Conservation (phyloP, 2,113 vertebrate species). For the Vimba vimba region DNA sequence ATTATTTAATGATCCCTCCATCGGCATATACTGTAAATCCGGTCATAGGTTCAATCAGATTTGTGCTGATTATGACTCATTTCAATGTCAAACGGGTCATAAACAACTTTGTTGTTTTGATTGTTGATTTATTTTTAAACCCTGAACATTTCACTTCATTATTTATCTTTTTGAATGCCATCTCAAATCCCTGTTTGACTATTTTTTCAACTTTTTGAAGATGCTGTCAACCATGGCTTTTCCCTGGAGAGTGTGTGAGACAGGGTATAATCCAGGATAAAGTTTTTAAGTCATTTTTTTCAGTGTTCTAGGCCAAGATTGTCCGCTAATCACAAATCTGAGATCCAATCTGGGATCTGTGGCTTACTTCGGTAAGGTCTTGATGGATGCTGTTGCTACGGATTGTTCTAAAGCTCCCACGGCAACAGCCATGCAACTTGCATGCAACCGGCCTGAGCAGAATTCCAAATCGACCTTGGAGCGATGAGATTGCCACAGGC, state of each 20-base stretch:
- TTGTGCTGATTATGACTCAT: constrained; percentile 11
- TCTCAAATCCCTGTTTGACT: constrained; percentile 12
- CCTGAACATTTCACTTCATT: neutral
- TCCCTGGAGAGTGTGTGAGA: neutral
- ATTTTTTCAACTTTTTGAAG: neutral
- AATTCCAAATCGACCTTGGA: constrained; percentile 44
- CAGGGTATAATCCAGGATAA: constrained; percentile 38
- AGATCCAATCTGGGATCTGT: constrained; percentile 51
- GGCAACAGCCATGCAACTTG: constrained; percentile 39
- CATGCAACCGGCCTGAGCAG: constrained; percentile 39
- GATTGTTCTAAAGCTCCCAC: constrained; percentile 51
- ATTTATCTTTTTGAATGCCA: constrained; percentile 27
- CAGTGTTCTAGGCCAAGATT: constrained; percentile 28
- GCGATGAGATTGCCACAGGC: constrained; percentile 19
- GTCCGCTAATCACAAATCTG: constrained; percentile 39
- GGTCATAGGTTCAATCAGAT: constrained; percentile 14
- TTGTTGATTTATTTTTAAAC: neutral
- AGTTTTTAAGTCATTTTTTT: constrained; percentile 39
- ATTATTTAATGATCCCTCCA: constrained; percentile 16
- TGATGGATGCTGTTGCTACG: constrained; percentile 46
- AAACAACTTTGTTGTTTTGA: neutral
- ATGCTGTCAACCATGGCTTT: neutral
- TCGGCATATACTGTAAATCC: constrained; percentile 21
- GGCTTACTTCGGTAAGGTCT: constrained; percentile 35
- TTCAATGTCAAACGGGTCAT: neutral